phyloP scores from a whole-genome alignment of 2,888 invertebrate genomes.

The Callimorpha dominula region DNA sequence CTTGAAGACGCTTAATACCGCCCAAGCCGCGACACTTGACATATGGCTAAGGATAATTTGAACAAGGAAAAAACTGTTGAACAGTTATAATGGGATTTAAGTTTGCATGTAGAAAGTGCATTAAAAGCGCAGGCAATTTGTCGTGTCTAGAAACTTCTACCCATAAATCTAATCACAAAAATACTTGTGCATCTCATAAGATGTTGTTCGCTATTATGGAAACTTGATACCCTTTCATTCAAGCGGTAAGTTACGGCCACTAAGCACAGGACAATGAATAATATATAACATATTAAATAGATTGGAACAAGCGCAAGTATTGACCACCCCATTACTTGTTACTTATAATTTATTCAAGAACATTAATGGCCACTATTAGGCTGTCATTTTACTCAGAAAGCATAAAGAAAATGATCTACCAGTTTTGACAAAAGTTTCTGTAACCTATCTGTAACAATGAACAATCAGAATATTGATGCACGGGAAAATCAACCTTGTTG shows the following conservation, averaged over 20 bases:
- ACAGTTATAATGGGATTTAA: too few species aligned
- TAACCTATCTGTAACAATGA: too few species aligned
- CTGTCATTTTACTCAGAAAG: not conserved
- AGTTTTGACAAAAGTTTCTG: too few species aligned
- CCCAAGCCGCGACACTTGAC: too few species aligned
- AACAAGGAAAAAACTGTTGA: too few species aligned
- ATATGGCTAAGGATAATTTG: too few species aligned
- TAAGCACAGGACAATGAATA: constrained; percentile 42
- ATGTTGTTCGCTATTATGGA: not conserved
- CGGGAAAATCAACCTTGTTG: too few species aligned
- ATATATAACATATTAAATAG: constrained; percentile 33
- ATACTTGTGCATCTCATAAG: not conserved
- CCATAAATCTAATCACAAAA: not conserved
- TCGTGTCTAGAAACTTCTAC: not conserved
- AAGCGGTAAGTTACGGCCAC: constrained; percentile 40
- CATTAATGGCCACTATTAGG: not conserved
- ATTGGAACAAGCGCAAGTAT: constrained; percentile 15
- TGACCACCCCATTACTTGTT: constrained; percentile 8
- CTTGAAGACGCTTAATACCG: too few species aligned
- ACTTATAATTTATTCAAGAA: constrained; percentile 16
- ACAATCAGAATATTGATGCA: too few species aligned
- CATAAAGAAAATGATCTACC: too few species aligned
- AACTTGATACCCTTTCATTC: constrained; percentile 25
- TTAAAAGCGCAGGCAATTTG: not conserved
- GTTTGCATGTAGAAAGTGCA: not conserved